Conservation (phyloP, 2,113 vertebrate species). For the Heloderma charlesbogerti region DNA sequence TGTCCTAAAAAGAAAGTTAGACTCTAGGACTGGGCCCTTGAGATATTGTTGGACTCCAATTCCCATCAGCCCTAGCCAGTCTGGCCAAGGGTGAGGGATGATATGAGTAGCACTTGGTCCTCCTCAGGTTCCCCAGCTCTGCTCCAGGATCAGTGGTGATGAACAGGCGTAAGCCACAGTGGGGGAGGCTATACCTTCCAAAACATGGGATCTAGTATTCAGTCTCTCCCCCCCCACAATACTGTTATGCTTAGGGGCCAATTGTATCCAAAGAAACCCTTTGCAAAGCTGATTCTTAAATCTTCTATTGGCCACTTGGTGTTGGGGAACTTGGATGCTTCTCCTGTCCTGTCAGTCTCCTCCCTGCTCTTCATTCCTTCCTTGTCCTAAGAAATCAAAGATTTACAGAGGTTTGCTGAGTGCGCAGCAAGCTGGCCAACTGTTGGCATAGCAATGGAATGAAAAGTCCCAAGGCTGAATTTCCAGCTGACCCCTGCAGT, state of each 20-base stretch:
- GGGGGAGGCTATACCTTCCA: not conserved
- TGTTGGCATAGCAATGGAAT: not conserved
- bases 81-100: not conserved
- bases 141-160: too few relatives aligned
- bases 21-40: too few relatives aligned
- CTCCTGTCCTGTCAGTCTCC: not conserved
- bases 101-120: too few relatives aligned
- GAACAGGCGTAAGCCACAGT: not conserved
- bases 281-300: not conserved
- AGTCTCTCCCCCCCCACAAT: not conserved
- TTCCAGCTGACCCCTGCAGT: accelerated
- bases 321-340: not conserved
- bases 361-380: not conserved
- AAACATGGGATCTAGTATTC: not conserved
- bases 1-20: not conserved
- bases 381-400: not conserved
- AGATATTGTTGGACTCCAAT: too few relatives aligned
- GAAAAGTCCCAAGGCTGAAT: not conserved
- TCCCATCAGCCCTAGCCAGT: too few relatives aligned
- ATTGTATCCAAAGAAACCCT: not conserved
- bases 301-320: not conserved
- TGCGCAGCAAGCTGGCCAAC: not conserved
- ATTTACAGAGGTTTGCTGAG: constrained; percentile 8
- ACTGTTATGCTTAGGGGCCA: not conserved
- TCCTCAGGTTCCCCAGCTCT: too few relatives aligned